These are phyloP conservation scores for Numenius arquata DNA, from an alignment of 2,113 vertebrate species.

Conservation along the genomic window DNA sequence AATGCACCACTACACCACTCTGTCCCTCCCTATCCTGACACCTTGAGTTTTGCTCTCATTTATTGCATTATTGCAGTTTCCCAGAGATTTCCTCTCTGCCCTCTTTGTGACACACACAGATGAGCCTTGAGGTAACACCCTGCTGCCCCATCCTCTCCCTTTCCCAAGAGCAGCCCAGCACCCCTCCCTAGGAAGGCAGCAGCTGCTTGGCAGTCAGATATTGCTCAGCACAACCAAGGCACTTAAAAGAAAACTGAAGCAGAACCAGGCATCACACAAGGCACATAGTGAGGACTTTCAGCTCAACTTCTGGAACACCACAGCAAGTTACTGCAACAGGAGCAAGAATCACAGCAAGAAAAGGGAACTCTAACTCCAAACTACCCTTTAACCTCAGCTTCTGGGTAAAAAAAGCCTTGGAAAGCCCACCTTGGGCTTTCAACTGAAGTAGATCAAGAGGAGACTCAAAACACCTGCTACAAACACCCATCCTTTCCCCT, in stretches of 20 bases:
- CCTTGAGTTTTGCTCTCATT: background rate
- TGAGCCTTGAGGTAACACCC: background rate
- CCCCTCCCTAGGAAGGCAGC: background rate
- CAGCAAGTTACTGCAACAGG: background rate
- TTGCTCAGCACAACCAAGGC: background rate
- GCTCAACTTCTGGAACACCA: background rate
- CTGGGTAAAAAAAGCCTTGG: background rate
- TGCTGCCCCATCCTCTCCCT: background rate
- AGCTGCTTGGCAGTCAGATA: background rate
- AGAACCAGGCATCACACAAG: background rate
- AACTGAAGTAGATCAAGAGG: background rate
- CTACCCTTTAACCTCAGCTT: background rate
- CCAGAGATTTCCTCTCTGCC: background rate
- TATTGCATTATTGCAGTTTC: background rate
- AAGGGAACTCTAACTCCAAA: background rate
- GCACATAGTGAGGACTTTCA: background rate
- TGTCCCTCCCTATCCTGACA: background rate
- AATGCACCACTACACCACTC: background rate
- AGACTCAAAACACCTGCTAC: background rate
- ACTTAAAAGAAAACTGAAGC: background rate
- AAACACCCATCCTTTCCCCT: background rate
- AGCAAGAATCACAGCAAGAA: background rate
- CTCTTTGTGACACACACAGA: background rate
- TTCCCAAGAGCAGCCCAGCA: background rate
- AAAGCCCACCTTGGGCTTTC: background rate